phyloP scores from a whole-genome alignment of 2,888 invertebrate species.

The Invenusta paracnida region DNA sequence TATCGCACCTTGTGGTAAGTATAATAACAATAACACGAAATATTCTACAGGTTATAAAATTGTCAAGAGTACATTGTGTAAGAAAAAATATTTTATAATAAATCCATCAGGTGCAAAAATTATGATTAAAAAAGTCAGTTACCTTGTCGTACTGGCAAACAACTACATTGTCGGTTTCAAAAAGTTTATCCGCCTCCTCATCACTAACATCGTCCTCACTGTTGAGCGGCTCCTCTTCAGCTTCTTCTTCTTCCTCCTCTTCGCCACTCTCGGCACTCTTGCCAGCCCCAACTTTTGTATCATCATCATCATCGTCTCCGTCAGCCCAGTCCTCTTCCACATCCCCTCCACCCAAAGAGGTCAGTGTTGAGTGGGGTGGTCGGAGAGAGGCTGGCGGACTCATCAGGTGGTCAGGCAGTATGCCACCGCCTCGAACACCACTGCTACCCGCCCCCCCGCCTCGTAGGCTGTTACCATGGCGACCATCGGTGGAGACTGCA shows the following conservation, averaged over 20 bases:
- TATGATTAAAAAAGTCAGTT: no score
- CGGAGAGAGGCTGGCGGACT: not conserved
- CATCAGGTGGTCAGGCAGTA: not conserved
- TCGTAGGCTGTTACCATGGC: not conserved
- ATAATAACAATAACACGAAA: no score
- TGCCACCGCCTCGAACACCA: not conserved
- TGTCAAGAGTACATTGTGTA: no score
- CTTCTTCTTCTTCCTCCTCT: conserved; percentile 35
- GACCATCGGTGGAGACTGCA: not conserved
- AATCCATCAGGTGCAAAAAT: no score
- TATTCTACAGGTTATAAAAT: no score
- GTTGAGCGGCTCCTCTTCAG: conserved; percentile 78
- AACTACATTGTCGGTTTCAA: conserved; percentile 97
- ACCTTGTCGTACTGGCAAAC: conserved; percentile 99
- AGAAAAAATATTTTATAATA: no score
- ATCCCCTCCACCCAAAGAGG: not conserved
- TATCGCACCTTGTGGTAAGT: no score
- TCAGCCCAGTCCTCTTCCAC: not conserved
- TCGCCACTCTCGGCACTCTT: not conserved
- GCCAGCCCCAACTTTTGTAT: not conserved
- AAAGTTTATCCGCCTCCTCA: conserved; percentile 84
- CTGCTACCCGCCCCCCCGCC: not conserved
- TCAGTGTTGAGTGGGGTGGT: not conserved
- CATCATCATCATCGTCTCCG: not conserved
- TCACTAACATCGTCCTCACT: conserved; percentile 91